Base-by-base conservation (phyloP, 2,113 vertebrate species). In the Mionectes macconnelli region DNA sequence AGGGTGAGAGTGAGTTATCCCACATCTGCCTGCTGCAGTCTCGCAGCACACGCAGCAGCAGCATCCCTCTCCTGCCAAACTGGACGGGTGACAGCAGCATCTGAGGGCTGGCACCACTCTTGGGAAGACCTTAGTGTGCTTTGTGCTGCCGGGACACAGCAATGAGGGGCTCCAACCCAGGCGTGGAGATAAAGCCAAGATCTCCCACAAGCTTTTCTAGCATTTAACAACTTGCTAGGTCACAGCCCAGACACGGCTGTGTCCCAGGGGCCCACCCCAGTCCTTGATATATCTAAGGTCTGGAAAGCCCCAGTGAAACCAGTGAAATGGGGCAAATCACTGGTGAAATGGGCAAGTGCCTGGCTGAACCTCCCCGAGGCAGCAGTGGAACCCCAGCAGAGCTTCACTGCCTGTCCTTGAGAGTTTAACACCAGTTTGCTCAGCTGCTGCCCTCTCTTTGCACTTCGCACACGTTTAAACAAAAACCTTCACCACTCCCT, bases 361-460 rank as follows among this genome's bases (percentile, higher is more conserved):
- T 75, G 57, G 12, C 37, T 0, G 0, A 75, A 89, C 14, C 10
- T 27, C 33, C 33, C 9, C 1, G 1, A 28, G 35, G 44, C 80
- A 89, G 69, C 14, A 4, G 50, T 45, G 62, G 69, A 89, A 81
- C 20, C 66, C 62, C 7, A 2, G 49, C 23, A 73, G 62, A n/a
- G 63, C 59, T 93, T 84, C 0, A 2, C 66, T 94, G 82, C 67
- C 93, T 3, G 44, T 85, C 81, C 93, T 83, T 94, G 49, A 53
- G 81, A 84, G 89, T 88, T 90, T 74, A 85, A 87, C 52, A 4
- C 64, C 55, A 88, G 93, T 96, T 97, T 96, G 88, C 85, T 95
- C 93, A 97, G 96, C 96, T 97, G 96, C 47, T 35, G 14, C 94
- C 76, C 83, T 92, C 83, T 91, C 95, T 96, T 94, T 95, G 91